Conservation (phyloP, 2,113 vertebrate species). For the Athene cunicularia region DNA sequence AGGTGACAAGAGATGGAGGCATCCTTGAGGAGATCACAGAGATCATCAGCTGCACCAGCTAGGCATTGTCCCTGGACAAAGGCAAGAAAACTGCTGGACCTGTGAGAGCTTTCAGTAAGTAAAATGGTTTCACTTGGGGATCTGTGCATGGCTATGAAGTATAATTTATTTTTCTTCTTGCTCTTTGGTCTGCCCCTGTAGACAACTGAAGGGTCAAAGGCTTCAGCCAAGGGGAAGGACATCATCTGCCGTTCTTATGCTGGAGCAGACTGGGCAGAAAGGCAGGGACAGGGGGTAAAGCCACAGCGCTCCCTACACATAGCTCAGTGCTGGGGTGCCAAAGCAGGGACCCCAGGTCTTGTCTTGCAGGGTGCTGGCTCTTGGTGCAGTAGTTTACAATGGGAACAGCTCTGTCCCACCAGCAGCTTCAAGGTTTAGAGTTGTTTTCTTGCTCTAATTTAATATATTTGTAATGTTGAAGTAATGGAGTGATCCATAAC, state of each 20-base stretch:
- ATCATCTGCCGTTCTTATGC: neutral
- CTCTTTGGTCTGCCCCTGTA: neutral
- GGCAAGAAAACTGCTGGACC: neutral
- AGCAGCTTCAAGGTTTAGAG: neutral
- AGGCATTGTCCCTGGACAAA: neutral
- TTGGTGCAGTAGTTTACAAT: neutral
- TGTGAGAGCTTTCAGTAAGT: neutral
- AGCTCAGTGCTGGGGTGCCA: constrained; percentile 18
- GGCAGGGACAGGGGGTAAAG: neutral
- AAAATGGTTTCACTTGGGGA: neutral
- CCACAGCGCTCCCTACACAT: neutral
- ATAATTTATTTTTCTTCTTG: neutral
- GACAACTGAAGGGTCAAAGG: neutral
- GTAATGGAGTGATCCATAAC: neutral
- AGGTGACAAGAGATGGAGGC: neutral
- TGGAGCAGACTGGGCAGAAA: neutral
- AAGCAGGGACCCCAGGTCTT: neutral
- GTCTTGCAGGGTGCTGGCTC: neutral
- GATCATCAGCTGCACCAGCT: constrained; percentile 41
- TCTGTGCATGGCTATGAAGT: neutral
- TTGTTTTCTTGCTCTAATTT: constrained; percentile 12
- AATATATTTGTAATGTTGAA: neutral
- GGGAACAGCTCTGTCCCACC: neutral
- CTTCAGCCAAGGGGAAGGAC: neutral
- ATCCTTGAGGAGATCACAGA: constrained; percentile 13